phyloP scores from a whole-genome alignment of 2,113 vertebrate species.

The Lasiurus cinereus region DNA sequence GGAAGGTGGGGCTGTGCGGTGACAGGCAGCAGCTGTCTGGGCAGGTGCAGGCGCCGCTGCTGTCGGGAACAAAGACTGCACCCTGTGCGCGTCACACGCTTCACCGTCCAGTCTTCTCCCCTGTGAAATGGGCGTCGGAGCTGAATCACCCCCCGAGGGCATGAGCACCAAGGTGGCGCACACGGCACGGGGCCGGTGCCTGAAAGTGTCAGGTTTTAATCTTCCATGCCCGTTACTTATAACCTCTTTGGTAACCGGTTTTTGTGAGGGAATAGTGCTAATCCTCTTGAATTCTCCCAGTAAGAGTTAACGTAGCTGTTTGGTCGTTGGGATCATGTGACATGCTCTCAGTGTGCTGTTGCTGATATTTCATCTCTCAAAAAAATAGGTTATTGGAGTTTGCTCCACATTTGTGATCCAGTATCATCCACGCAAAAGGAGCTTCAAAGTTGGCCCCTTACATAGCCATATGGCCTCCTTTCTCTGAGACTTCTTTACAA shows the following conservation, averaged over 20 bases:
- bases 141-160: not conserved
- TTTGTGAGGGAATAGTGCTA: not conserved
- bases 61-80: not conserved
- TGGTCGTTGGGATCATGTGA: not conserved
- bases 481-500: not conserved
- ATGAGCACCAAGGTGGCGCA: not conserved
- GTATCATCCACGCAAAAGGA: not conserved
- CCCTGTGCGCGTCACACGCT: not conserved
- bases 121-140: not conserved
- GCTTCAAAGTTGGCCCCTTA: not conserved
- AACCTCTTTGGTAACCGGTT: not conserved
- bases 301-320: not conserved
- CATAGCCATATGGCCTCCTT: not conserved
- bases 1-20: not conserved
- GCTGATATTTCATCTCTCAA: not conserved
- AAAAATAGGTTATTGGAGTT: not conserved
- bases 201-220: not conserved
- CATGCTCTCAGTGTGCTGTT: rapidly evolving
- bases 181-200: not conserved
- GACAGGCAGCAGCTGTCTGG: not conserved
- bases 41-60: not conserved
- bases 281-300: not conserved
- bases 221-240: not conserved
- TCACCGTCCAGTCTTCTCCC: not conserved
- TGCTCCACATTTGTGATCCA: not conserved